Percentiles rank a stretch among this genome's conserved stretches.
phyloP scores from a whole-genome alignment of 2,113 vertebrate genomes.

The Suricata suricatta region DNA sequence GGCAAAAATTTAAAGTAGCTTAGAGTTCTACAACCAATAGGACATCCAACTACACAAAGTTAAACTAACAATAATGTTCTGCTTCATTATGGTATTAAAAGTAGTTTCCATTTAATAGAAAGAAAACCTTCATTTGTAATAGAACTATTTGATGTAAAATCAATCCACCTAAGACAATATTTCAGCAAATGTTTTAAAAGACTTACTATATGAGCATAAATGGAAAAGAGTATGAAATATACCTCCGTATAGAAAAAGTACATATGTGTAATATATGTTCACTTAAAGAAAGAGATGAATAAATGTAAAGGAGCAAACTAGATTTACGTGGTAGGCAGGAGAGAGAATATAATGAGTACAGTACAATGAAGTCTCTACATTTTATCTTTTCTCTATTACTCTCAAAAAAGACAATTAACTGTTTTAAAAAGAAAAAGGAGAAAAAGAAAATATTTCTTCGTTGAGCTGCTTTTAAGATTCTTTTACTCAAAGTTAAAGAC shows the following conservation, averaged over 20 bases:
- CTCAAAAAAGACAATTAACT: slow-evolving; percentile 52
- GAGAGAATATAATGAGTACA: slow-evolving; percentile 51
- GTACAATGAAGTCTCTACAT: slow-evolving; percentile 51
- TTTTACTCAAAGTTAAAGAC: slow-evolving; percentile 17
- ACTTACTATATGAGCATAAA: slow-evolving; percentile 15
- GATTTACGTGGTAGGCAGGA: not conserved
- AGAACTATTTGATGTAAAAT: slow-evolving; percentile 33
- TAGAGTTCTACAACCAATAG: not conserved
- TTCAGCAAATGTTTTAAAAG: slow-evolving; percentile 36
- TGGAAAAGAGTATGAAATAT: not conserved
- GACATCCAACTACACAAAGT: not conserved
- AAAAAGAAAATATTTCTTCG: slow-evolving; percentile 6
- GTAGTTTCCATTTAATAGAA: not conserved
- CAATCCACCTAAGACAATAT: not conserved
- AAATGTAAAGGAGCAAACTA: not conserved
- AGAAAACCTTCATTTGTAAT: not conserved
- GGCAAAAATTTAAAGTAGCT: not conserved
- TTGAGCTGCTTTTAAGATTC: slow-evolving; percentile 44
- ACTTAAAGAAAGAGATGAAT: slow-evolving; percentile 25
- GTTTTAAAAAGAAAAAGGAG: slow-evolving; percentile 6
- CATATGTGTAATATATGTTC: not conserved
- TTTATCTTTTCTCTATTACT: slow-evolving; percentile 35
- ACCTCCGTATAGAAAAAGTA: not conserved
- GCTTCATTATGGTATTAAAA: slow-evolving; percentile 3
- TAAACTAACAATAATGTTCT: not conserved